Base-by-base conservation (phyloP, 2,888 invertebrate species). In the Macrosoma leucophasiata region DNA sequence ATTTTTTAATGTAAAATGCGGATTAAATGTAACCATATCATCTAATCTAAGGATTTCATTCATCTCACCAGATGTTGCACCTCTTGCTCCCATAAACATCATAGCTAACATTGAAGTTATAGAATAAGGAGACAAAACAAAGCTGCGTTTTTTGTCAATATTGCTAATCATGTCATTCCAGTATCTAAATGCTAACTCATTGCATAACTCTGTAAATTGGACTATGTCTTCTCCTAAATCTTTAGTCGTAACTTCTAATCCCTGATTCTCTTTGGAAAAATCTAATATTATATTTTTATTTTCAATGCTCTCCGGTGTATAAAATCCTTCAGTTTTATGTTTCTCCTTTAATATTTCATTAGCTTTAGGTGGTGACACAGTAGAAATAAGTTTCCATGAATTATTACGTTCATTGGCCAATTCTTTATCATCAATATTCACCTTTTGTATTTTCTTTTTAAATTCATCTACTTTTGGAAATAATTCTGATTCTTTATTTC, bases 11-110 rank as follows among this genome's bases (percentile, higher is more conserved):
- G 94, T 90, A 51, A 94, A 86, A 63, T 96, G 95, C 0, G 95
- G 95, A 69, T 95, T 96, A 56, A 96, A 95, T 0, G 94, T 93
- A 0, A 94, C 91, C 89, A 95, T 93, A 45, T 95, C 94, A 59
- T 95, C 95, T 9, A 95, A 76, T 52, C 90, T 89, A 0, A 95
- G 76, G 7, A 95, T 88, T 56, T 94, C 94, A 59, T 95, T 95
- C 92, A 96, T 94, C 84, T 95, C 94, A 0, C 93, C 94, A 0
- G 95, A 95, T 0, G 95, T 95, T 2, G 92, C 88, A 1, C 95
- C 95, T 46, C 92, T 86, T 0, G 95, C 94, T 0, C 95, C 95
- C 52, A 95, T 86, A 64, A 95, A 95, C 39, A 95, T 90, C 95
- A 95, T 95, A 0, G 94, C 93, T n/a, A 95, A 69, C 75, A 94